phyloP scores from a whole-genome alignment of 2,888 invertebrate species.

The Seladonia tumulorum region DNA sequence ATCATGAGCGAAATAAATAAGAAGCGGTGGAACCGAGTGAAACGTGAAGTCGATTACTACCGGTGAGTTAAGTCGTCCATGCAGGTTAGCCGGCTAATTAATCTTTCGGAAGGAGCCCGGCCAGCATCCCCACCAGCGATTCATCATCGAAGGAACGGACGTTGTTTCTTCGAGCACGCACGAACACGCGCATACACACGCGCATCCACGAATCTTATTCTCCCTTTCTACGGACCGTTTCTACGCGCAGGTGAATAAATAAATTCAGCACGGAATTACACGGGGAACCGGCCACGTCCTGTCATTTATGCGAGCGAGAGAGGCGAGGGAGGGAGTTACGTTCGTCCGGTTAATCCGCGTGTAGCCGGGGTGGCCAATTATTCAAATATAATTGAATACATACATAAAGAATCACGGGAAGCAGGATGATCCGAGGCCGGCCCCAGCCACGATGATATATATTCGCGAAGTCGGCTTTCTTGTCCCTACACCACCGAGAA shows the following conservation, averaged over 20 bases:
- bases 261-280: slow-evolving; percentile 28
- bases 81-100: slow-evolving; percentile 4
- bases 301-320: slow-evolving; percentile 10
- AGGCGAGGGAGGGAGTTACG: neutral
- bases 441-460: slow-evolving; percentile 48
- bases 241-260: slow-evolving; percentile 3
- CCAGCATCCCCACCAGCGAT: neutral
- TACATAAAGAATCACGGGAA: slow-evolving; percentile 65
- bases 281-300: neutral
- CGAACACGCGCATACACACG: neutral
- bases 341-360: slow-evolving; percentile 60
- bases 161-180: neutral
- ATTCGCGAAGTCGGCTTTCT: slow-evolving; percentile 51
- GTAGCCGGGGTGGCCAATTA: slow-evolving; percentile 69
- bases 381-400: slow-evolving; percentile 75
- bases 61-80: neutral
- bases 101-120: neutral
- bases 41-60: neutral
- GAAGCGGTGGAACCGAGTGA: neutral
- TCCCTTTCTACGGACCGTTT: neutral
- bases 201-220: neutral
- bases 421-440: slow-evolving; percentile 49
- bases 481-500: slow-evolving; percentile 43
- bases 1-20: slow-evolving; percentile 7
- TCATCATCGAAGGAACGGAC: neutral